Evolutionary conservation across 2,113 vertebrate species (phyloP).

Genomic region (Oxyura jamaicensis): DNA sequence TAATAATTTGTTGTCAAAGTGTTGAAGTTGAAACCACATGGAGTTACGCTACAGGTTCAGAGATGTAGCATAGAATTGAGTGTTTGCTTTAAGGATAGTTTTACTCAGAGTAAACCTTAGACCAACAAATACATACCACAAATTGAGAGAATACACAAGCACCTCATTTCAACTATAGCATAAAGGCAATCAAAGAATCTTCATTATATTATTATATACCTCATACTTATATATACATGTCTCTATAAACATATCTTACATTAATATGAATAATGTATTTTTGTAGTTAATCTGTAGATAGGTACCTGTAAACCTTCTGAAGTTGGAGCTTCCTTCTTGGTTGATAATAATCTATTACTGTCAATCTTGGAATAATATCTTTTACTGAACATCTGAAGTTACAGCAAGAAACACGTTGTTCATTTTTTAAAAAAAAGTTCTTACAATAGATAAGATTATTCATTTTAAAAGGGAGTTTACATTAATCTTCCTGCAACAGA

Average conservation of each 20-base stretch:
- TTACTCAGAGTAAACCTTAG: slow-evolving; percentile 27
- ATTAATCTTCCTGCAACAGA: not conserved
- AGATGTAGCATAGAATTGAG: not conserved
- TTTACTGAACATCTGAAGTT: not conserved
- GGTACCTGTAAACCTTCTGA: not conserved
- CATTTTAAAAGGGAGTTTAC: not conserved
- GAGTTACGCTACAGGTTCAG: slow-evolving; percentile 4
- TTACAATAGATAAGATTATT: not conserved
- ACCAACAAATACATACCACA: slow-evolving; percentile 18
- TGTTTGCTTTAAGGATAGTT: slow-evolving; percentile 45
- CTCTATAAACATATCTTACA: not conserved
- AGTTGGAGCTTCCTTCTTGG: not conserved
- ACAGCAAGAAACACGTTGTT: not conserved
- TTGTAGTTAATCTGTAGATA: not conserved
- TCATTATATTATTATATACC: not conserved
- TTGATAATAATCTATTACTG: not conserved
- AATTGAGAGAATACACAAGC: slow-evolving; percentile 2
- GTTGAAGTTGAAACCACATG: slow-evolving; percentile 52
- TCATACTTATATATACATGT: not conserved
- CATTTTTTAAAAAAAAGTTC: not conserved
- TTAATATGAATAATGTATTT: not conserved
- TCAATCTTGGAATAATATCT: not conserved
- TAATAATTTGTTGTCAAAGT: slow-evolving; percentile 49
- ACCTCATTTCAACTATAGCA: not conserved
- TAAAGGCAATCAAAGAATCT: not conserved